Evolutionary conservation across 2,797 vertebrate genomes (phyloP).

Genomic region (Leucoraja ocellata): DNA sequence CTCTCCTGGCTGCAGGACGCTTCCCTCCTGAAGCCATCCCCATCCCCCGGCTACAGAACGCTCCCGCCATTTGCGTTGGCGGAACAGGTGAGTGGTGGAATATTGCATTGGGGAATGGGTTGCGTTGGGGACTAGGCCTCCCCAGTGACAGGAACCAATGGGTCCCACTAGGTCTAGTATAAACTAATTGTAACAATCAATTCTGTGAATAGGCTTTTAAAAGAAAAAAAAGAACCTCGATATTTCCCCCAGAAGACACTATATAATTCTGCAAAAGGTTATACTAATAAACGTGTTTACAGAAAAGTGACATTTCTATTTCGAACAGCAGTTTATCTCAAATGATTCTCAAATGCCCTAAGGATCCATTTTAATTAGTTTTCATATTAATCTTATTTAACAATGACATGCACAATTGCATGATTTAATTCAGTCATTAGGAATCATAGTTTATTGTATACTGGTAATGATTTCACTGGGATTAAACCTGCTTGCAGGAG

Average conservation of each 20-base stretch:
- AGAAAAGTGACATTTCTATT: conserved; percentile 4
- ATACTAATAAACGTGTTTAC: not conserved
- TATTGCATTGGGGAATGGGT: no score
- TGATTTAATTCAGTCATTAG: not conserved
- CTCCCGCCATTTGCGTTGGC: no score
- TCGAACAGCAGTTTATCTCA: conserved; percentile 1
- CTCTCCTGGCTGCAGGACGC: no score
- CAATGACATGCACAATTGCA: conserved; percentile 2
- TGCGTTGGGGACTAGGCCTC: no score
- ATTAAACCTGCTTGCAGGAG: not conserved
- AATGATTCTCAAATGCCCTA: not conserved
- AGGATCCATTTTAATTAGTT: conserved; percentile 29
- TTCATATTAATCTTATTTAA: conserved; percentile 27
- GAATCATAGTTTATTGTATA: conserved; percentile 9
- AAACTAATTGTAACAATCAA: not conserved
- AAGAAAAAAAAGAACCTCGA: not conserved
- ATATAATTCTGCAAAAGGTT: not conserved
- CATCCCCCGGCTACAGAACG: no score
- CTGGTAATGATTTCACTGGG: conserved; percentile 7
- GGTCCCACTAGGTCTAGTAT: no score
- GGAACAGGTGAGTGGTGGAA: no score
- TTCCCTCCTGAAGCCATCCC: no score
- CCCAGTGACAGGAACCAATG: no score
- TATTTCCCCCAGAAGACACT: not conserved
- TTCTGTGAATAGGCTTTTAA: not conserved